Conservation (phyloP, 2,797 vertebrate genomes). For the Thamnophis elegans region DNA sequence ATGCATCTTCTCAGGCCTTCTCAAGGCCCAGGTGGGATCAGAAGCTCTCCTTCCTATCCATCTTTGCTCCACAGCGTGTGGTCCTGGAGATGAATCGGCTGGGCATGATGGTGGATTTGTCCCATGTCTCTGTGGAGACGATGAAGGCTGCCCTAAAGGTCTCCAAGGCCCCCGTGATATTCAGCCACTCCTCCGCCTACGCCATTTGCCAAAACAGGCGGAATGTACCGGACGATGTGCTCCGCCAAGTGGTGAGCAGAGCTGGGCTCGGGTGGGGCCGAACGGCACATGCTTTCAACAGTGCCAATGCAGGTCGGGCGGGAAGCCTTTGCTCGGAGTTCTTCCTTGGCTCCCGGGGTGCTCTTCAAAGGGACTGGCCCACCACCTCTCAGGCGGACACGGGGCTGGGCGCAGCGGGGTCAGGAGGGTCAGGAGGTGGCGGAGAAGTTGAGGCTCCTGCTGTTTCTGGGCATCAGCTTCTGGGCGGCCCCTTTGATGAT, state of each 20-base stretch:
- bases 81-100: slow-evolving; percentile 90
- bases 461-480: not conserved
- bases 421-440: not conserved
- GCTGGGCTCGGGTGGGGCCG: accelerated
- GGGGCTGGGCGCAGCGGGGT: not conserved
- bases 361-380: not conserved
- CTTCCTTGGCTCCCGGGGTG: not conserved
- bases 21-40: not conserved
- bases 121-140: slow-evolving; percentile 82
- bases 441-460: not conserved
- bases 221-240: slow-evolving; percentile 87
- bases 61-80: slow-evolving; percentile 40
- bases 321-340: not conserved
- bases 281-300: not conserved
- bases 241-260: slow-evolving; percentile 80
- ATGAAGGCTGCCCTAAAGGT: slow-evolving; percentile 78
- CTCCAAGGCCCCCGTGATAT: slow-evolving; percentile 87
- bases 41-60: no score
- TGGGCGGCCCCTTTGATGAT: not conserved
- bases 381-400: not conserved
- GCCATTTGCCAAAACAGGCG: slow-evolving; percentile 74
- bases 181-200: slow-evolving; percentile 93
- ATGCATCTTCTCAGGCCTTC: not conserved
- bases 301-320: not conserved
- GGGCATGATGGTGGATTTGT: slow-evolving; percentile 89